phyloP scores from a whole-genome alignment of 2,113 vertebrate species.

The Coturnix japonica region DNA sequence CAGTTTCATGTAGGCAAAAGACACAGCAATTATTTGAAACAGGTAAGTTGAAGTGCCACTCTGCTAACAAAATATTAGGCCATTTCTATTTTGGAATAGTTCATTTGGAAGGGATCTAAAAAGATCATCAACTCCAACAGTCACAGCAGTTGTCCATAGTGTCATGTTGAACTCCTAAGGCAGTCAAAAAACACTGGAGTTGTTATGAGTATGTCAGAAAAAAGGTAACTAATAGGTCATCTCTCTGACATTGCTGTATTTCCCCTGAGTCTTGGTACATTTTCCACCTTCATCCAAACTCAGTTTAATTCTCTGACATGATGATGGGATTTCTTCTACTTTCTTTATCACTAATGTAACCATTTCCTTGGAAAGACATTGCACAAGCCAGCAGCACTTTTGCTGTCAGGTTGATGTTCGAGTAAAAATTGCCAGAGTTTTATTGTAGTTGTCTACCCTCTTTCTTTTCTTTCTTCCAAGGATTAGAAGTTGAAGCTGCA shows the following conservation, averaged over 20 bases:
- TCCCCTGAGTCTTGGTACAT: not conserved
- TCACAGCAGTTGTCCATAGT: not conserved
- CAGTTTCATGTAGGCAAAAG: not conserved
- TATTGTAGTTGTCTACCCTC: not conserved
- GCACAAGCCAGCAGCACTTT: not conserved
- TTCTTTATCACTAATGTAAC: not conserved
- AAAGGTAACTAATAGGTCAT: not conserved
- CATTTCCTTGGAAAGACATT: not conserved
- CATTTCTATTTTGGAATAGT: not conserved
- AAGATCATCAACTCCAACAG: not conserved
- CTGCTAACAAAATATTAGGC: not conserved
- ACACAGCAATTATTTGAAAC: not conserved
- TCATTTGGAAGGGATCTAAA: not conserved
- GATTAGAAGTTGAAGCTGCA: not conserved
- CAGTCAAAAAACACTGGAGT: not conserved
- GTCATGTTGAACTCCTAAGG: not conserved
- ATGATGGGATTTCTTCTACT: not conserved
- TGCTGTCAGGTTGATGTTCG: not conserved
- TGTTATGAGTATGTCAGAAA: not conserved
- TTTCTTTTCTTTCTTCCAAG: not conserved
- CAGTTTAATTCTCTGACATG: not conserved
- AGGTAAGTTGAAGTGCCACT: not conserved
- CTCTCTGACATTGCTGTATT: accelerated
- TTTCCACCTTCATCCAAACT: not conserved
- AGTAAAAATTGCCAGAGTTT: not conserved